Percentiles rank a stretch among this genome's conserved stretches.
Conservation (phyloP, 2,888 invertebrate species). For the Erannis defoliaria region DNA sequence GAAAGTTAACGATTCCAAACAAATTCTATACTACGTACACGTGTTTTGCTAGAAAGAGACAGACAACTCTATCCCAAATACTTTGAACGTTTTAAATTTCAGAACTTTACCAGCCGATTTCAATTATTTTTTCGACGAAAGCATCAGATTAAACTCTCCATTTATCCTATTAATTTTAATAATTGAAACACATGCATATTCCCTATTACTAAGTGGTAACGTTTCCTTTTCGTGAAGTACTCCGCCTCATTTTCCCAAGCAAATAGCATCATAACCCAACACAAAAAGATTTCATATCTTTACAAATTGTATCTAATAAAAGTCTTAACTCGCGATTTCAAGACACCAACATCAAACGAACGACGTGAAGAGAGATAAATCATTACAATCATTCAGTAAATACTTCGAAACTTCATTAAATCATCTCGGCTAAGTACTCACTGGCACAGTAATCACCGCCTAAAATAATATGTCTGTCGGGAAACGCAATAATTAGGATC, state of each 20-base stretch:
- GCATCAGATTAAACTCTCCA: no score
- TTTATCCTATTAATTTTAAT: no score
- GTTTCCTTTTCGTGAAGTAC: no score
- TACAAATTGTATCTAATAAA: slow-evolving; percentile 4
- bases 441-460: slow-evolving; percentile 44
- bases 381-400: slow-evolving; percentile 49
- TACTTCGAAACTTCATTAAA: slow-evolving; percentile 43
- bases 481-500: slow-evolving; percentile 63
- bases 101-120: no score
- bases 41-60: no score
- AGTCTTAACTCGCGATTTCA: slow-evolving; percentile 23
- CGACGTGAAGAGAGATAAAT: slow-evolving; percentile 49
- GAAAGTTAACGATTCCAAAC: no score
- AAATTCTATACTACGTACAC: no score
- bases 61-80: no score
- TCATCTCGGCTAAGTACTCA: slow-evolving; percentile 19
- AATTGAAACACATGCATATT: no score
- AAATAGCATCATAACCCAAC: neutral
- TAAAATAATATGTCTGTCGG: slow-evolving; percentile 71
- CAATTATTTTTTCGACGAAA: no score
- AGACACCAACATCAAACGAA: slow-evolving; percentile 58
- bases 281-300: neutral
- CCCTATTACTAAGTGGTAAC: no score
- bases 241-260: neutral
- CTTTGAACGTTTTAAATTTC: no score